Evolutionary conservation across 1,140 invertebrate species (phyloP), one percentile per base, ranked within the genome.

Genomic region (Patella vulgata): DNA sequence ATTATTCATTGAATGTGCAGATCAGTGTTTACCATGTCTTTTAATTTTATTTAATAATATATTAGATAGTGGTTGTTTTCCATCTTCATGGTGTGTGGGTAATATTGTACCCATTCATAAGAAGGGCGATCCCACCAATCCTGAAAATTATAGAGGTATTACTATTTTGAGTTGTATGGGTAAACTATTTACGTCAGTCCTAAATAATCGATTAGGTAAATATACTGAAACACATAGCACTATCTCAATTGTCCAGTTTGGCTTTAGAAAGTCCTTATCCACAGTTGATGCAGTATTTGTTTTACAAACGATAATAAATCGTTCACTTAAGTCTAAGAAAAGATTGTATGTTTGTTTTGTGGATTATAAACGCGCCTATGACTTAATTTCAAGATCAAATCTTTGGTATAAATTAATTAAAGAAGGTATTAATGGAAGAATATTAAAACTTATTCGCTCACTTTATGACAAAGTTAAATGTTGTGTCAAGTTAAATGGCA

Each of bases 161-260:
- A 43, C 43, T 12, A 17, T 51, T 1, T 2, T 51, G 1, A 28
- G 36, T 25, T 42, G 57, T 31, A 19, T 59, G 19, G 57, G 27
- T 40, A 50, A 59, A 59, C 28, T 59, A 17, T 59, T 59, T 52
- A 59, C 33, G 33, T 5, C 33, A 8, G 14, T 36, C 14, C 14
- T 36, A 14, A 59, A 59, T 27, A 31, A 52, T 12, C 50, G 47
- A 51, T 39, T 59, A 11, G 14, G 48, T 1, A 14, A 39, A 0
- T 55, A 52, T 43, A 14, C 30, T 12, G 3, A 62, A 14, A 28
- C 48, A 8, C 54, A 30, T n/a, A n/a, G n/a, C n/a, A n/a, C n/a
- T 21, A 39, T 63, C 3, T 55, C 60, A n/a, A 52, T 48, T 39
- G 52, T 53, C 0, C 46, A 56, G 25, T 62, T 63, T 56, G 60